Evolutionary conservation across 2,113 vertebrate species (phyloP).

Genomic region (Poecilia latipinna): DNA sequence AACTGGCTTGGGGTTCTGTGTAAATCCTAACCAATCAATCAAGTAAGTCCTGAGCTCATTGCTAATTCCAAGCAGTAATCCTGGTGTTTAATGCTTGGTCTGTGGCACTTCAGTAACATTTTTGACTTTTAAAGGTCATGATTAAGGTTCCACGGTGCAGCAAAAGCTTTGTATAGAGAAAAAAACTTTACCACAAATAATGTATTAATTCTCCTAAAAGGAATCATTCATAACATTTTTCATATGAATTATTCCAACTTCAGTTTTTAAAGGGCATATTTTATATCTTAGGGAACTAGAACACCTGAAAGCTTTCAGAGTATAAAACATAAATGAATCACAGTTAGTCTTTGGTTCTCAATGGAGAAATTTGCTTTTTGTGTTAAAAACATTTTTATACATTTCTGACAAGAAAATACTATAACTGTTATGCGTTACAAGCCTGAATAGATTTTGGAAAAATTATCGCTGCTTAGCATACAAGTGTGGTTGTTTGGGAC

Average conservation of each 20-base stretch:
- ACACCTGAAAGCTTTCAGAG: not conserved
- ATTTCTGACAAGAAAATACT: too few species aligned
- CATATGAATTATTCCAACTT: not conserved
- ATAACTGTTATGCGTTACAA: too few species aligned
- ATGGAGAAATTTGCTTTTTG: not conserved
- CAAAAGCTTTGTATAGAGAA: not conserved
- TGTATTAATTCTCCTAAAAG: constrained; percentile 13
- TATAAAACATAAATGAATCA: not conserved
- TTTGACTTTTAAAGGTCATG: not conserved
- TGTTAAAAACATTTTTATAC: too few species aligned
- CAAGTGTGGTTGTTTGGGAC: not conserved
- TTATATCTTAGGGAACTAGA: not conserved
- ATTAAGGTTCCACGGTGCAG: not conserved
- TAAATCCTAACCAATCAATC: constrained; percentile 29
- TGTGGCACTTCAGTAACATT: constrained; percentile 4
- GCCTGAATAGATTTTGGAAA: not conserved
- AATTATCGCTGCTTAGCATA: not conserved
- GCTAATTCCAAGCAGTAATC: constrained; percentile 10
- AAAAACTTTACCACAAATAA: constrained; percentile 51
- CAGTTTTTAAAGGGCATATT: too few species aligned
- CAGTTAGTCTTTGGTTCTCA: not conserved
- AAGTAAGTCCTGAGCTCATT: constrained; percentile 10
- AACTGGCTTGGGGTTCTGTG: constrained; percentile 2
- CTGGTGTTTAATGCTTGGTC: constrained; percentile 7
- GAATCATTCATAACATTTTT: not conserved